Evolutionary conservation across 53 echinoderm and acorn worm species (phyloP), one percentile per base, ranked within the genome.

Genomic region (Hippasteria phrygiana): DNA sequence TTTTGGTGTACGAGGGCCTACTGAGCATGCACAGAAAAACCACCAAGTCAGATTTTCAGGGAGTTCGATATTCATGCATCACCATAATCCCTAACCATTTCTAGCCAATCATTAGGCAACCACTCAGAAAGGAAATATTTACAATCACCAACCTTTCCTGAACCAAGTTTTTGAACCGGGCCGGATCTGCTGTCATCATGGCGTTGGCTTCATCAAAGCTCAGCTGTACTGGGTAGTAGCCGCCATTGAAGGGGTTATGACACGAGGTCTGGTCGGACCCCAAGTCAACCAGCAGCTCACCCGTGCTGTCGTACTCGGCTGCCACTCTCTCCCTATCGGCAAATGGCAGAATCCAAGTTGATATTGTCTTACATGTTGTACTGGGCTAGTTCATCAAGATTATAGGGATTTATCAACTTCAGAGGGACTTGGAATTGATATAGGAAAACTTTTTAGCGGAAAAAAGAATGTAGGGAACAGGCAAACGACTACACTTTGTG

Each of bases 221-320:
- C 78, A 97, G 89, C 74, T 97, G 98, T 3, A 94, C 95, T 1
- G 98, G 98, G 75, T 97, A 97, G 80, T 97, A 97, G 35, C 98
- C 98, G 24, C 98, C 95, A 73, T 95, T 97, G 90, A 78, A 97
- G 24, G 98, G 98, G 82, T 97, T 97, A 67, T 97, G 98, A 69
- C 95, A 95, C 1, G 98, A 97, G 65, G 95, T 97, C 87, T 97
- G 98, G 87, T 97, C 98, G 5, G 98, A 97, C 4, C 95, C 98
- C 1, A 97, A 87, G 67, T 97, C 98, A 4, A 94, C 95, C 79
- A 97, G 54, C 31, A 95, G 81, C 59, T 97, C 98, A 31, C 98
- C 98, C 0, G 95, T 97, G 51, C 92, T 88, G 32, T 97, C 95
- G 88, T 95, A 97, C 69, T 92, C 98, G 2, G 85, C 76, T 0